Conservation (phyloP, 2,888 invertebrate species). For the Meghimatium bilineatum region DNA sequence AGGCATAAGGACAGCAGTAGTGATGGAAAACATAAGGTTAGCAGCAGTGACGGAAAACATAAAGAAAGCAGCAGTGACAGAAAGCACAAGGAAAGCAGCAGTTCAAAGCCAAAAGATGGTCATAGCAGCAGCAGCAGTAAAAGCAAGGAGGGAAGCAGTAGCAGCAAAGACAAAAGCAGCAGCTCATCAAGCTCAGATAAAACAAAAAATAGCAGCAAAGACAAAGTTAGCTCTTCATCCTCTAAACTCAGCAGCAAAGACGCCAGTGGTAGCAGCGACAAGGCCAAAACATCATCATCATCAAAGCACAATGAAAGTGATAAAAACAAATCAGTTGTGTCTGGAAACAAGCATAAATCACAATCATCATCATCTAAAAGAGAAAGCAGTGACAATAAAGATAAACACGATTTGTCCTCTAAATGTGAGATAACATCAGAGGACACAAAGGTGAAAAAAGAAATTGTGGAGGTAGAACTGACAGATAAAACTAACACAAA, state of each 20-base stretch:
- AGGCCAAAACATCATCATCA: conserved; percentile 28
- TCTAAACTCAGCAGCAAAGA: conserved; percentile 55
- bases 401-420: conserved; percentile 44
- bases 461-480: conserved; percentile 27
- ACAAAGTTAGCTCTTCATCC: conserved; percentile 49
- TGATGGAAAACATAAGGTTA: conserved; percentile 31
- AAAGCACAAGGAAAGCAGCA: conserved; percentile 58
- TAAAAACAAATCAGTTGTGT: conserved; percentile 31
- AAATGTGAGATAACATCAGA: conserved; percentile 36
- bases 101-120: conserved; percentile 30
- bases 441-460: conserved; percentile 49
- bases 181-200: conserved; percentile 51
- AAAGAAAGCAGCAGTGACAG: conserved; percentile 35
- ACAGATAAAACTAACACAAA: conserved; percentile 23
- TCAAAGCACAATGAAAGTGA: conserved; percentile 29
- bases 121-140: conserved; percentile 53
- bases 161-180: conserved; percentile 28
- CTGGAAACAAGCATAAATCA: conserved; percentile 19
- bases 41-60: conserved; percentile 30
- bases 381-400: conserved; percentile 6
- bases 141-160: conserved; percentile 44
- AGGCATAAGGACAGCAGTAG: conserved; percentile 54
- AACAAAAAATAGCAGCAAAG: conserved; percentile 40
- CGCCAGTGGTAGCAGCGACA: conserved; percentile 59
- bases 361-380: conserved; percentile 17